Conservation (phyloP, 2,797 vertebrate species). For the Gymnodraco acuticeps region DNA sequence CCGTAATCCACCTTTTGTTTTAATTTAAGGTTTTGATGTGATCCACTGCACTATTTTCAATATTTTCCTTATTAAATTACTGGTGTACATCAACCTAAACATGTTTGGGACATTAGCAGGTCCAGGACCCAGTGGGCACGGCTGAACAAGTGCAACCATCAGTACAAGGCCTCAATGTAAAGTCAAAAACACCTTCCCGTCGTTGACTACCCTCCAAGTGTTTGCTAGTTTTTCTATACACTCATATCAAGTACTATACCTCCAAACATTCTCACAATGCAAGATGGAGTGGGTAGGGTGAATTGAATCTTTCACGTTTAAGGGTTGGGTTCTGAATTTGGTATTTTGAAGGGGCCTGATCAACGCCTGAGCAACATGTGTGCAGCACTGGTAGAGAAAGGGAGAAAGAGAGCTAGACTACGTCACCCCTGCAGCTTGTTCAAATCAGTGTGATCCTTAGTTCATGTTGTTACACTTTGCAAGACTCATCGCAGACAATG, state of each 20-base stretch:
- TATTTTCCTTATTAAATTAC: slow-evolving; percentile 5
- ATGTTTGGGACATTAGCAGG: background rate
- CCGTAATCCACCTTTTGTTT: no score
- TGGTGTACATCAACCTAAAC: background rate
- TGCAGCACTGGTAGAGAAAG: no score
- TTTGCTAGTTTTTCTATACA: background rate
- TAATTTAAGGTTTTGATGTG: background rate
- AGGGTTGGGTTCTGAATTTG: no score
- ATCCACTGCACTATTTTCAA: background rate
- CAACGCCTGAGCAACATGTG: no score
- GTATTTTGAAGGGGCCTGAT: no score
- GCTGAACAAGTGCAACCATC: background rate
- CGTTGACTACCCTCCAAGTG: background rate
- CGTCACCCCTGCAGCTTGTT: no score
- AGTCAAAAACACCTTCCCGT: background rate
- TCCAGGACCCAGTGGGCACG: background rate
- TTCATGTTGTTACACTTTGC: no score
- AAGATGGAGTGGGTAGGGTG: background rate
- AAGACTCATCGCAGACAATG: no score
- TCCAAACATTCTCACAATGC: background rate
- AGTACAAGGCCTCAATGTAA: background rate
- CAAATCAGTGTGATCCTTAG: no score
- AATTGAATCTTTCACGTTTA: background rate
- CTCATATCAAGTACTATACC: background rate
- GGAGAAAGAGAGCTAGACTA: no score